Evolutionary conservation across 2,797 vertebrate genomes (phyloP).

Genomic region (Melopsittacus undulatus): DNA sequence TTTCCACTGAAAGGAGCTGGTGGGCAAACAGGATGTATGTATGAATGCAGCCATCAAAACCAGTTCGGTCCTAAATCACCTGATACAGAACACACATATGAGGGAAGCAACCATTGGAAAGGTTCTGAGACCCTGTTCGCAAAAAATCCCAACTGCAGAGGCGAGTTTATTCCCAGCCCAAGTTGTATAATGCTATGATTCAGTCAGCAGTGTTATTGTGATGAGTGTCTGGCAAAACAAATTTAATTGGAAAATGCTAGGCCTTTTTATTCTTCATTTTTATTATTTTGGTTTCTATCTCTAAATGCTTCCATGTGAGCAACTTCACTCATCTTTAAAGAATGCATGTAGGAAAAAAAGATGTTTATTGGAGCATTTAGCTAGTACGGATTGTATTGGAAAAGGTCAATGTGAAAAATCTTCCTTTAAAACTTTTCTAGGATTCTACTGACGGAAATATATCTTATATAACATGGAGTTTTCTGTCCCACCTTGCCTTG

Average conservation of each 20-base stretch:
- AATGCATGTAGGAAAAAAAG: background rate
- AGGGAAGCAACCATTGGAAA: background rate
- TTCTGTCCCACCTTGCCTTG: background rate
- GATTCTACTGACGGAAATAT: background rate
- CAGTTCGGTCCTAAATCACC: background rate
- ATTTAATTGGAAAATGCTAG: background rate
- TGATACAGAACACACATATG: accelerated
- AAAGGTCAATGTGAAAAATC: background rate
- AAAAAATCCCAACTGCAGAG: background rate
- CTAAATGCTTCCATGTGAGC: constrained; percentile 53
- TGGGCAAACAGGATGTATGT: accelerated
- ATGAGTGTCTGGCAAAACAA: background rate
- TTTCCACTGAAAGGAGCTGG: background rate
- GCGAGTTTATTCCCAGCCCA: background rate
- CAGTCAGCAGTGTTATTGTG: background rate
- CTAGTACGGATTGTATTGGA: background rate
- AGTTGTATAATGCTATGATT: background rate
- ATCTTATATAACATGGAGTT: accelerated
- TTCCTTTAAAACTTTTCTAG: background rate
- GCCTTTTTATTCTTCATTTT: background rate
- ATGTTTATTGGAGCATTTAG: background rate
- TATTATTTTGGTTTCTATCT: background rate
- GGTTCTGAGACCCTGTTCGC: background rate
- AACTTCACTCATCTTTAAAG: constrained; percentile 38
- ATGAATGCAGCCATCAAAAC: background rate